Evolutionary conservation across 2,113 vertebrate genomes (phyloP).

Genomic region (Poicephalus meyeri): DNA sequence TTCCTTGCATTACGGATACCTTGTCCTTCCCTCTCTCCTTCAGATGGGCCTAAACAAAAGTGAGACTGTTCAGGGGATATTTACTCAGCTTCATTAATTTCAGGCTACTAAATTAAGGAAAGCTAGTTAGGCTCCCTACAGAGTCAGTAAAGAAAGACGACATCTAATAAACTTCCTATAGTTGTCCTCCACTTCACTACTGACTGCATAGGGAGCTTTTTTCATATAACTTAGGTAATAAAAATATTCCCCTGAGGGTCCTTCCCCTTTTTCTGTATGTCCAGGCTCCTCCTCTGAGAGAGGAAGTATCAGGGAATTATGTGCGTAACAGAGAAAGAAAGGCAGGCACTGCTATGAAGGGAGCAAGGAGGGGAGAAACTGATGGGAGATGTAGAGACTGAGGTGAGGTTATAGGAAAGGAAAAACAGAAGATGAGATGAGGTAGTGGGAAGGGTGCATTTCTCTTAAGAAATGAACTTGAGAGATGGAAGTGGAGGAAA

Average conservation of each 20-base stretch:
- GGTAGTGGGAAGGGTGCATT: not conserved
- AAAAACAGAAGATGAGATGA: not conserved
- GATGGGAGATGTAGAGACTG: not conserved
- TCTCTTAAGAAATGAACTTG: not conserved
- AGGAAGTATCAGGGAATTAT: not conserved
- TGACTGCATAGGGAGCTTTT: not conserved
- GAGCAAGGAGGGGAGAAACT: not conserved
- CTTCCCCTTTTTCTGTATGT: not conserved
- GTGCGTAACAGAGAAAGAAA: not conserved
- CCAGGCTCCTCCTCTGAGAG: not conserved
- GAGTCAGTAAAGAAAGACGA: not conserved
- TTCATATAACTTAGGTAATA: not conserved
- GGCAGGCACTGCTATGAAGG: not conserved
- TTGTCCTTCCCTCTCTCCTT: not conserved
- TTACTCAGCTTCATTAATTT: not conserved
- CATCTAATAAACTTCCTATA: not conserved
- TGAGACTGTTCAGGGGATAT: not conserved
- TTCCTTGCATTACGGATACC: not conserved
- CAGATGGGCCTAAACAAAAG: not conserved
- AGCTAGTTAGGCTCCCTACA: not conserved
- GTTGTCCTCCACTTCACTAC: not conserved
- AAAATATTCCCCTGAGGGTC: not conserved
- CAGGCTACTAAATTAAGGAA: not conserved
- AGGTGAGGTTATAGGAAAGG: not conserved
- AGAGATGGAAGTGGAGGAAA: not conserved